Evolutionary conservation across 2,113 vertebrate genomes (phyloP).

Genomic region (Mustelus asterias): DNA sequence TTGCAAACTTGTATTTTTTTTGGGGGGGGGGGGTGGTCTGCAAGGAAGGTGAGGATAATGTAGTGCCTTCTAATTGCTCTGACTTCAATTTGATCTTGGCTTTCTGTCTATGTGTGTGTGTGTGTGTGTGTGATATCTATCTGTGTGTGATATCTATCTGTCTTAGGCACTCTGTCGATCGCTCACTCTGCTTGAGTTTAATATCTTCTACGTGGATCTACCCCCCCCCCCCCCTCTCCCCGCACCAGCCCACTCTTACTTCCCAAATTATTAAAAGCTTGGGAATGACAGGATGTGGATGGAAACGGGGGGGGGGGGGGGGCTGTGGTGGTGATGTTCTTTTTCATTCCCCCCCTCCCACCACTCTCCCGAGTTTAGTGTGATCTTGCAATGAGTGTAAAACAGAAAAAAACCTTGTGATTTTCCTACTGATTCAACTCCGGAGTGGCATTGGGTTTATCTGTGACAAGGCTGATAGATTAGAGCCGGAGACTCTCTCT

Average conservation of each 20-base stretch:
- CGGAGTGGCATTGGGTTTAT: neutral
- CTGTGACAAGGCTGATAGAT: neutral
- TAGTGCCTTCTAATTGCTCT: neutral
- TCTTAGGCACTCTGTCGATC: neutral
- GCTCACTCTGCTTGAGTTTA: neutral
- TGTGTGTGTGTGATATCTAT: neutral
- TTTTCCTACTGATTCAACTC: neutral
- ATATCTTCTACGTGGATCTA: neutral
- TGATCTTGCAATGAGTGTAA: neutral
- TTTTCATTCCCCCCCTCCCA: neutral
- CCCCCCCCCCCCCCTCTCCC: too few relatives aligned
- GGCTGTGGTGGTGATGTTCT: neutral
- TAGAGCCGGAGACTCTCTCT: neutral
- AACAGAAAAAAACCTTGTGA: neutral
- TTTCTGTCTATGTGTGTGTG: neutral
- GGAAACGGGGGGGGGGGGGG: too few relatives aligned
- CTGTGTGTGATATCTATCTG: conserved; percentile 11
- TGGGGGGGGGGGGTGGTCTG: neutral
- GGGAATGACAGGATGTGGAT: neutral
- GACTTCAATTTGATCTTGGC: conserved; percentile 28
- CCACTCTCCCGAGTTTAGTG: neutral
- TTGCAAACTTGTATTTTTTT: neutral
- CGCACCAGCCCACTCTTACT: neutral
- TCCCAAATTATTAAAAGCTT: neutral
- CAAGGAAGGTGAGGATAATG: too few relatives aligned